Conservation (phyloP, 2,113 vertebrate genomes). For the Epinephelus fuscoguttatus region DNA sequence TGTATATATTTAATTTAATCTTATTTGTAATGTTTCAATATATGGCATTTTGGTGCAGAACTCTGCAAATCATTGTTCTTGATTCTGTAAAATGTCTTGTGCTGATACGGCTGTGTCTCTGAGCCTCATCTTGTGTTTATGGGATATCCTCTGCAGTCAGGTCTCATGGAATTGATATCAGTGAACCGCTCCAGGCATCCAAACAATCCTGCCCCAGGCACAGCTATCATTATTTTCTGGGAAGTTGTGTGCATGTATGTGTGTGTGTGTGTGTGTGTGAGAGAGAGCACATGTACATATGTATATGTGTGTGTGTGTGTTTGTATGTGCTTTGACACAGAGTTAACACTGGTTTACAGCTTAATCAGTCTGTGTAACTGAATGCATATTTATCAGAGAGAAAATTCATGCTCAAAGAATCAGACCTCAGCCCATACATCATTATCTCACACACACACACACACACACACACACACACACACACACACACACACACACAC, state of each 20-base stretch:
- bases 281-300: constrained; percentile 8
- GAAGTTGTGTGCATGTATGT: constrained; percentile 37
- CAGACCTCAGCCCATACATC: constrained; percentile 75
- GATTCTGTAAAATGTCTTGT: constrained; percentile 17
- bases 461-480: not conserved
- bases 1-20: not conserved
- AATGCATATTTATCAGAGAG: constrained; percentile 83
- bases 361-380: constrained; percentile 81
- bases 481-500: constrained; percentile 25
- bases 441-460: constrained; percentile 63
- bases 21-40: not conserved
- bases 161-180: constrained; percentile 66
- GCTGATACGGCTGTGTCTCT: constrained; percentile 38
- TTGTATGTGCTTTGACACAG: constrained; percentile 70
- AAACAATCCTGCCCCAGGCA: constrained; percentile 71
- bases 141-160: constrained; percentile 55
- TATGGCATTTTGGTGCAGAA: constrained; percentile 22
- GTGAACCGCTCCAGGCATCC: constrained; percentile 68
- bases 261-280: constrained; percentile 24
- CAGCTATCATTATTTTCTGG: constrained; percentile 66
- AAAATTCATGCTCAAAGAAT: constrained; percentile 80
- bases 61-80: constrained; percentile 17
- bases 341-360: constrained; percentile 81
- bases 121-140: constrained; percentile 48
- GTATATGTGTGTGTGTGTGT: constrained; percentile 49